Evolutionary conservation across 1,140 invertebrate genomes (phyloP).

Genomic region (Hetaerina americana): DNA sequence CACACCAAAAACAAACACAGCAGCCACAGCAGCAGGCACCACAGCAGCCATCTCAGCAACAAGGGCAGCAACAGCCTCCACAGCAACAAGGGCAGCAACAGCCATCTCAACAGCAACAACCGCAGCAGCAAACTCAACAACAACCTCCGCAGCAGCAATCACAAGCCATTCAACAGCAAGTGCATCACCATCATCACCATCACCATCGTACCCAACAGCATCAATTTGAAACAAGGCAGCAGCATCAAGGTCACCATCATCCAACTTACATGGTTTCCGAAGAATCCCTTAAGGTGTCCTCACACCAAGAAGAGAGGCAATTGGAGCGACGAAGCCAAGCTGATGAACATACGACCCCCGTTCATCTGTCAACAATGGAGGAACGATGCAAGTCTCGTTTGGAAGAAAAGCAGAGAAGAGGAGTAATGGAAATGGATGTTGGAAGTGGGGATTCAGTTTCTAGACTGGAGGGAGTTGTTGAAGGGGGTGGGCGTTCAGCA

Average conservation of each 20-base stretch:
- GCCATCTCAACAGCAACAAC: constrained; percentile 24
- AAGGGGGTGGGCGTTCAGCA: constrained; percentile 16
- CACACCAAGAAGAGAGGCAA: not conserved
- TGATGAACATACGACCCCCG: not conserved
- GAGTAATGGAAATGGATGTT: constrained; percentile 8
- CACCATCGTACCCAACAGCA: not conserved
- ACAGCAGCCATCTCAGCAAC: constrained; percentile 18
- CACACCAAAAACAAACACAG: constrained; percentile 7
- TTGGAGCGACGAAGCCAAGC: not conserved
- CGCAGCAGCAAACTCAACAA: constrained; percentile 19
- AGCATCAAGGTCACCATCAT: not conserved
- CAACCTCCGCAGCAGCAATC: constrained; percentile 20
- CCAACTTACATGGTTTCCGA: not conserved
- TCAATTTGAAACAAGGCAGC: not conserved
- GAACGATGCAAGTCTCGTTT: not conserved
- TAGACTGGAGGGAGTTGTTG: constrained; percentile 15
- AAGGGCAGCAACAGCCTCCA: constrained; percentile 21
- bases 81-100: constrained; percentile 10
- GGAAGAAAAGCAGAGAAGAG: not conserved
- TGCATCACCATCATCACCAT: not conserved
- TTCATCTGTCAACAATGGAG: not conserved
- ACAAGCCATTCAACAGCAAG: too few relatives aligned
- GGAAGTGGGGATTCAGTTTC: constrained; percentile 16
- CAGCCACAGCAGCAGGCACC: constrained; percentile 25
- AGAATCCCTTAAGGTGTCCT: not conserved